Percentiles rank a stretch among this genome's conserved stretches.
Evolutionary conservation across 2,113 vertebrate genomes (phyloP).

Genomic region (Patagioenas fasciata): DNA sequence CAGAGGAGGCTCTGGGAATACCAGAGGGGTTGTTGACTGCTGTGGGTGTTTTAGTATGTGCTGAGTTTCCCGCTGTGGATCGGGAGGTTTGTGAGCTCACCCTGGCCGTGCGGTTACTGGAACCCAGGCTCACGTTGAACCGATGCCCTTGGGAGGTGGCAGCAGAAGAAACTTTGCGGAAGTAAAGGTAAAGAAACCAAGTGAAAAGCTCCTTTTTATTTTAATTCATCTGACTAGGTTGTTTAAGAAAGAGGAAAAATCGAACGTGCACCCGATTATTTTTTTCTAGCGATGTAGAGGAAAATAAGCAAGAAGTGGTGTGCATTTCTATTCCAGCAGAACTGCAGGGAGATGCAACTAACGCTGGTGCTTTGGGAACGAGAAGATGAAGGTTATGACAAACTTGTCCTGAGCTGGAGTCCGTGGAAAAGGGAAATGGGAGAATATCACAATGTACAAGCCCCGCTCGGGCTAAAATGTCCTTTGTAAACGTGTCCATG

Average conservation of each 20-base stretch:
- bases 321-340: background rate
- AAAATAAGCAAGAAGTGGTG: fast-evolving
- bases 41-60: background rate
- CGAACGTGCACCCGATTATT: fast-evolving
- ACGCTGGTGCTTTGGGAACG: background rate
- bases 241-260: background rate
- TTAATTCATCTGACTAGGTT: background rate
- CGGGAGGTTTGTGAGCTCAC: background rate
- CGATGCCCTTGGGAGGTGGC: background rate
- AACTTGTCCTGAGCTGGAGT: background rate
- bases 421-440: background rate
- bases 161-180: background rate
- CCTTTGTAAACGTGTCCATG: background rate
- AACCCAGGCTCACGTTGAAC: fast-evolving
- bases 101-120: background rate
- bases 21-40: background rate
- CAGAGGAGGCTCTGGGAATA: background rate
- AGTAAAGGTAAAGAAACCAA: background rate
- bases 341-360: background rate
- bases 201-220: background rate
- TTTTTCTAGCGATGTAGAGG: background rate
- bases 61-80: background rate
- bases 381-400: background rate
- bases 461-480: no score
- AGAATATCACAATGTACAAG: no score